phyloP scores from a whole-genome alignment of 2,888 invertebrate genomes.

The Tyria jacobaeae region DNA sequence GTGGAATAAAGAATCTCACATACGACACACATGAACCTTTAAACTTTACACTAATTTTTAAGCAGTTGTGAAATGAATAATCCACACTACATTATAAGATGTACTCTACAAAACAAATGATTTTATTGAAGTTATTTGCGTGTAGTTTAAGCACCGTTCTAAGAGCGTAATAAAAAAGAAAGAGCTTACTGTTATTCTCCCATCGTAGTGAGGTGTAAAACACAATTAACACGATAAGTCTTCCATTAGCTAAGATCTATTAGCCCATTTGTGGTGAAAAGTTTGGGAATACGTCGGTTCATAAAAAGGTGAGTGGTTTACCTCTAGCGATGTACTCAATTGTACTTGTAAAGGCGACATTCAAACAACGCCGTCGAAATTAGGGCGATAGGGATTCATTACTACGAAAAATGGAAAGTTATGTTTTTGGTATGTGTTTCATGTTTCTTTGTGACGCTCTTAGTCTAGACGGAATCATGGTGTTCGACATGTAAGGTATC shows the following conservation, averaged over 20 bases:
- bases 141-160: neutral
- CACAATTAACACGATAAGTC: constrained; percentile 25
- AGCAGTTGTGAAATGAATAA: no score
- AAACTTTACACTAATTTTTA: no score
- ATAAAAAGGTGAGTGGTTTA: constrained; percentile 23
- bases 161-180: constrained; percentile 11
- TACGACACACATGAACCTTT: no score
- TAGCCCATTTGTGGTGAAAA: constrained; percentile 31
- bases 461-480: no score
- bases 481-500: no score
- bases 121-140: neutral
- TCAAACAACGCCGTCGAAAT: neutral
- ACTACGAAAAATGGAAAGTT: neutral
- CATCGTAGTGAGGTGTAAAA: constrained; percentile 14
- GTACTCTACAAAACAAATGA: neutral
- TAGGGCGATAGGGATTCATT: neutral
- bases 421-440: no score
- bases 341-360: constrained; percentile 6
- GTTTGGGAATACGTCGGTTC: constrained; percentile 15
- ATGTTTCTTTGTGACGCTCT: no score
- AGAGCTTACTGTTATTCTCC: neutral
- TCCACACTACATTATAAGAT: no score
- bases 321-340: constrained; percentile 11
- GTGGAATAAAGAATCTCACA: no score
- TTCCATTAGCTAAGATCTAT: constrained; percentile 28